These are phyloP conservation scores for Pseudococcus longispinus DNA, from an alignment of 2,888 invertebrate species.

Conservation along the genomic window DNA sequence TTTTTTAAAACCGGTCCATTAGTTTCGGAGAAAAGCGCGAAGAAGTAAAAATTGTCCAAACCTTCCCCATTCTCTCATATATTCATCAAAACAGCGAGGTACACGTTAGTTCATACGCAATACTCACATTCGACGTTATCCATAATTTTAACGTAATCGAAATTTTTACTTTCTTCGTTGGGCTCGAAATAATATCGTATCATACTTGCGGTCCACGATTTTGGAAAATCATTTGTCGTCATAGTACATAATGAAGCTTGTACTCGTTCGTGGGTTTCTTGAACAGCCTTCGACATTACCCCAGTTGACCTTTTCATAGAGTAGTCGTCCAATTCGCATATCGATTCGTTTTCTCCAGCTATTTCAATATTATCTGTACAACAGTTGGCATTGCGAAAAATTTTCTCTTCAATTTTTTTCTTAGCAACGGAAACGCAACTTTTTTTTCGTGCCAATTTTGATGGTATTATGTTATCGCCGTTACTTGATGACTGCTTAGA, in stretches of 20 bases:
- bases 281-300: neutral
- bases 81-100: neutral
- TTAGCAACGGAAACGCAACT: neutral
- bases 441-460: neutral
- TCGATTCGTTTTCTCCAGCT: neutral
- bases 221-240: conserved; percentile 19
- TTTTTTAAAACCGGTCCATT: neutral
- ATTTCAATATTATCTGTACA: neutral
- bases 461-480: neutral
- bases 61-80: neutral
- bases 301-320: no score
- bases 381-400: neutral
- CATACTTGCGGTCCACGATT: conserved; percentile 44
- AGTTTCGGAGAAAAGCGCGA: neutral
- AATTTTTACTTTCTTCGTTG: neutral
- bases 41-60: neutral
- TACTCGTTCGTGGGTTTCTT: neutral
- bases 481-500: neutral
- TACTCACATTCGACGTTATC: conserved; percentile 22
- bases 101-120: neutral
- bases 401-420: neutral
- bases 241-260: neutral
- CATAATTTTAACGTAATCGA: conserved; percentile 38
- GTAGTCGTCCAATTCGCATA: neutral
- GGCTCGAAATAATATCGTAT: conserved; percentile 45